Percentiles rank a stretch among this genome's conserved stretches.
Evolutionary conservation across 1,140 invertebrate species (phyloP).

Genomic region (Antheraea mylitta): DNA sequence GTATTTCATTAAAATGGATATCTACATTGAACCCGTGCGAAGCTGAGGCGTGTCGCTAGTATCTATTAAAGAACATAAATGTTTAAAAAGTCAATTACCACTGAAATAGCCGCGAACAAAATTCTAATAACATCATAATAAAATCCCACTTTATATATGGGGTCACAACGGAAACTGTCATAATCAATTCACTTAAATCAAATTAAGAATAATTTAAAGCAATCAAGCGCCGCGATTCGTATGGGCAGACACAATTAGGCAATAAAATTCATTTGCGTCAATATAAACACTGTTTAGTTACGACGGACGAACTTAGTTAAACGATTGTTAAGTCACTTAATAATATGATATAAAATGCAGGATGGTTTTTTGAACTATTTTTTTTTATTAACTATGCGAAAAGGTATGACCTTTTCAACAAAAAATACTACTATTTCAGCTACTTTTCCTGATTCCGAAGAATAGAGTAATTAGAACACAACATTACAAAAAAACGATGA

Average conservation of each 20-base stretch:
- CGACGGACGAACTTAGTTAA: background rate
- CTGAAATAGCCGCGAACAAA: background rate
- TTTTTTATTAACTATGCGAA: too few species aligned
- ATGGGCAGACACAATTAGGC: constrained; percentile 49
- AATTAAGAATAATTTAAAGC: constrained; percentile 61
- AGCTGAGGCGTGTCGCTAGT: too few species aligned
- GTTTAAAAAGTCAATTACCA: background rate
- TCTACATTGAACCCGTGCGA: too few species aligned
- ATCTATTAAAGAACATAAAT: too few species aligned
- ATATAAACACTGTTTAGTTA: constrained; percentile 18
- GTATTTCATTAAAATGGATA: too few species aligned
- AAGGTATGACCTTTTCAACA: too few species aligned
- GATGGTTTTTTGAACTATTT: too few species aligned
- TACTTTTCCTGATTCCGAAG: too few species aligned
- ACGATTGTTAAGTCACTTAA: background rate
- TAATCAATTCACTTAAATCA: constrained; percentile 57
- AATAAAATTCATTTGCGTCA: constrained; percentile 51
- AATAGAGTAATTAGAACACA: too few species aligned
- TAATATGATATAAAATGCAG: background rate
- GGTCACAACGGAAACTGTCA: constrained; percentile 45
- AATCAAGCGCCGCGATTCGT: constrained; percentile 41
- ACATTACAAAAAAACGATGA: too few species aligned
- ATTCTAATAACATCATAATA: background rate
- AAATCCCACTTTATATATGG: background rate
- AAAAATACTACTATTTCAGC: too few species aligned